Evolutionary conservation across 2,888 invertebrate genomes (phyloP), one percentile per base, ranked within the genome.

Genomic region (Orthosia incerta): DNA sequence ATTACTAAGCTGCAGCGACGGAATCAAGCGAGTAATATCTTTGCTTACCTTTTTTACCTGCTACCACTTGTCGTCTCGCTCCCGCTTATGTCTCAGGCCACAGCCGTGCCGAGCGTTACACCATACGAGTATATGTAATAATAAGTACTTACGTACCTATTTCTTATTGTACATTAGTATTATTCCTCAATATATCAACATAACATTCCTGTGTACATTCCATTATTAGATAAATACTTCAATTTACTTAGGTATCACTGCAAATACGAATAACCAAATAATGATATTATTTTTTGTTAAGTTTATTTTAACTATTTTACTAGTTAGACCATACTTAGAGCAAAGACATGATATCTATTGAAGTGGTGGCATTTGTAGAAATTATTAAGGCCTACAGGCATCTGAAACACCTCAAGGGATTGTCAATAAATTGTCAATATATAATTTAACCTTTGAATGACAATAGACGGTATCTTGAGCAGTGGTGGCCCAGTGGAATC

Each of bases 201-300:
- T 23, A 45, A 57, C 68, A 80, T 80, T 82, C 82, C 82, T 39
- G n/a, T 68, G 71, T 68, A 82, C 79, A 80, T 78, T 82, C 65
- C 71, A 69, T 46, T 62, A 68, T 23, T 50, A 66, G 18, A 12
- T 71, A 66, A 56, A 66, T 67, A 23, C 45, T 56, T 46, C 16
- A 45, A 51, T 76, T 50, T 55, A 81, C 23, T 63, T 55, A 61
- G 23, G 50, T 64, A 51, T 70, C 56, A 51, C 50, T 70, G 68
- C 61, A 76, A 77, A 82, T 66, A 79, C 59, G 56, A 76, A 64
- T 82, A 31, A 82, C 76, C 74, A 87, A 80, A 80, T 80, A 77
- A 77, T 63, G 7, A 60, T 46, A 66, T 62, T 57, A 45, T 55
- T 60, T 79, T 75, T 79, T 65, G 18, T 51, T 65, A 62, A 64